Conservation (phyloP, 2,888 invertebrate species). For the Parapristionchus giblindavisi region DNA sequence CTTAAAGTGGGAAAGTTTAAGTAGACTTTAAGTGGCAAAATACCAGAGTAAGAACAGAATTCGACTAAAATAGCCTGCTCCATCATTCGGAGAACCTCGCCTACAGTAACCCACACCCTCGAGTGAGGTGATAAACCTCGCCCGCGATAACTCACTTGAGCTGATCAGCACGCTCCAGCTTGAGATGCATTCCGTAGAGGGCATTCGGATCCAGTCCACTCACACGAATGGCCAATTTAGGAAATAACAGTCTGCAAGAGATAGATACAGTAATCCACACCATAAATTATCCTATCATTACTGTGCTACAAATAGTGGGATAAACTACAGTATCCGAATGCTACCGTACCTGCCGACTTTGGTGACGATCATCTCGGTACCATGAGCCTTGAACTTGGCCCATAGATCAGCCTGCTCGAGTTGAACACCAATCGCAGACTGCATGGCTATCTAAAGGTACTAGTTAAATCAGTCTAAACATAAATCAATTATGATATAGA, state of each 20-base stretch:
- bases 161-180: slow-evolving; percentile 15
- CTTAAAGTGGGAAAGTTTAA: too few species aligned
- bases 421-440: too few species aligned
- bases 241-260: slow-evolving; percentile 34
- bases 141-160: slow-evolving; percentile 29
- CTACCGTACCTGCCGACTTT: slow-evolving; percentile 88
- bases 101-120: too few species aligned
- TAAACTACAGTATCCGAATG: background rate
- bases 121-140: too few species aligned
- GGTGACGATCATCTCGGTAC: slow-evolving; percentile 98
- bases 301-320: background rate
- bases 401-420: slow-evolving; percentile 90
- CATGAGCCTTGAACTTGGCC: slow-evolving; percentile 90
- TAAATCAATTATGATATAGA: too few species aligned
- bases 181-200: slow-evolving; percentile 18
- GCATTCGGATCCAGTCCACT: slow-evolving; percentile 1
- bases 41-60: too few species aligned
- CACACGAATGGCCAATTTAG: slow-evolving; percentile 15
- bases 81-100: too few species aligned
- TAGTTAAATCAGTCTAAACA: too few species aligned
- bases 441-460: too few species aligned
- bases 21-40: too few species aligned
- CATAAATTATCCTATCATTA: background rate
- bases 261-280: background rate
- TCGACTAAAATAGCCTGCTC: too few species aligned